Conservation (phyloP, 2,113 vertebrate genomes). For the Clinocottus analis region DNA sequence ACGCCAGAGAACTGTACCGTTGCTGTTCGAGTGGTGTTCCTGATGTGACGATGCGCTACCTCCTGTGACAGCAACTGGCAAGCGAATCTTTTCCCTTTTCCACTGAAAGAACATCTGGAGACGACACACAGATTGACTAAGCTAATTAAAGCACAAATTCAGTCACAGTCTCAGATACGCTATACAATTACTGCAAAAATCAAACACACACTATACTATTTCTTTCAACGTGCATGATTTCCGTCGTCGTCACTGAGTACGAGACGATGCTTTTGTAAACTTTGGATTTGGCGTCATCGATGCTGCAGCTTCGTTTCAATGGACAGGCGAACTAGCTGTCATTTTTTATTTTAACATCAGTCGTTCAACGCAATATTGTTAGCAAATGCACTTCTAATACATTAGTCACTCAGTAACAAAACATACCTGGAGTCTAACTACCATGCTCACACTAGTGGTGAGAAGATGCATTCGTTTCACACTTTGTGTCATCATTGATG, state of each 20-base stretch:
- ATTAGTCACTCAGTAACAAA: too few relatives aligned
- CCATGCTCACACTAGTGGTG: not conserved
- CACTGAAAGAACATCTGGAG: not conserved
- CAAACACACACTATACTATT: not conserved
- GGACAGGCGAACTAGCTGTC: not conserved
- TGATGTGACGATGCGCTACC: constrained; percentile 22
- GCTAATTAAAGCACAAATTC: not conserved
- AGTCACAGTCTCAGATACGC: not conserved
- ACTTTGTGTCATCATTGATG: not conserved
- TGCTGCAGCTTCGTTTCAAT: not conserved
- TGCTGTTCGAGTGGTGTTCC: constrained; percentile 14
- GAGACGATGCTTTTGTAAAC: not conserved
- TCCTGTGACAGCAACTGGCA: constrained; percentile 13
- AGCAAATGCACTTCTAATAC: too few relatives aligned
- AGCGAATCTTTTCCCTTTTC: not conserved
- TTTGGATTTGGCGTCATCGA: not conserved
- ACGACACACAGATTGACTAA: not conserved
- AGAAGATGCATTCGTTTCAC: not conserved
- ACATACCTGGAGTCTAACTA: too few relatives aligned
- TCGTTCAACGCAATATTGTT: too few relatives aligned
- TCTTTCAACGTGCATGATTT: too few relatives aligned
- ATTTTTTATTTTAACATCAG: not conserved
- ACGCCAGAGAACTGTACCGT: constrained; percentile 11
- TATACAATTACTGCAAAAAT: not conserved
- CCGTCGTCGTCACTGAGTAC: not conserved